These are phyloP conservation scores for Alsophila aescularia DNA, from an alignment of 2,888 invertebrate species.

Conservation along the genomic window DNA sequence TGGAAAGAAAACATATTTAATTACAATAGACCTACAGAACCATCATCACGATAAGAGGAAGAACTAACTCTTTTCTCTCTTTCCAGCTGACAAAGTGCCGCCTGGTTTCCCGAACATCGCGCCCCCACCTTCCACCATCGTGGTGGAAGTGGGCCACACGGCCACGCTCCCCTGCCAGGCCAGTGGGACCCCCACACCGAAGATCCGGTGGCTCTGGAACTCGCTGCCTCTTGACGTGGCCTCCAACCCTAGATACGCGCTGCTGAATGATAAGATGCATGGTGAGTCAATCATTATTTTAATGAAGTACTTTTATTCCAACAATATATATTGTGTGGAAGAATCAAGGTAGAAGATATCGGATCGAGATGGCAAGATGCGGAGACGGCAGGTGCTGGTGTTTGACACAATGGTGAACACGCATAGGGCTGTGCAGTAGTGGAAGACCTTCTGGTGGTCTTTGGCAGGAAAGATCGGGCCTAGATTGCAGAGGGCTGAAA, in stretches of 20 bases:
- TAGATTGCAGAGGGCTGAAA: too few species aligned
- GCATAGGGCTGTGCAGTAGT: too few species aligned
- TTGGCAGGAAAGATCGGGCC: too few species aligned
- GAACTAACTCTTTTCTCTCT: slow-evolving; percentile 5
- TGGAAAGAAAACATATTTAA: too few species aligned
- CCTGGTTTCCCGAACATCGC: slow-evolving; percentile 94
- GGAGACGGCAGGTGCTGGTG: too few species aligned
- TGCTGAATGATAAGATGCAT: slow-evolving; percentile 91
- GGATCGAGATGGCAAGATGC: too few species aligned
- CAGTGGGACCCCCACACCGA: slow-evolving; percentile 91
- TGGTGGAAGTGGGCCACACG: slow-evolving; percentile 97
- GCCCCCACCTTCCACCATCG: slow-evolving; percentile 94
- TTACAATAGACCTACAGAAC: neutral
- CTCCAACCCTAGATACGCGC: slow-evolving; percentile 92
- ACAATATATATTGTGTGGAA: too few species aligned
- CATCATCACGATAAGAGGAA: neutral
- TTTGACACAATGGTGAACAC: too few species aligned
- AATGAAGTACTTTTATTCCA: too few species aligned
- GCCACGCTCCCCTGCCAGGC: slow-evolving; percentile 96
- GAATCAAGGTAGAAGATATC: too few species aligned
- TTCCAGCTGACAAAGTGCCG: slow-evolving; percentile 92
- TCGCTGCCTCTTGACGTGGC: slow-evolving; percentile 93
- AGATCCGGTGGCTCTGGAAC: slow-evolving; percentile 97
- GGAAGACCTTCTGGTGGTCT: too few species aligned
- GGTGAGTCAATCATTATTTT: slow-evolving; percentile 78